These are phyloP conservation scores for Schlechtendalia chinensis DNA, from an alignment of 1,140 invertebrate genomes.

Conservation along the genomic window DNA sequence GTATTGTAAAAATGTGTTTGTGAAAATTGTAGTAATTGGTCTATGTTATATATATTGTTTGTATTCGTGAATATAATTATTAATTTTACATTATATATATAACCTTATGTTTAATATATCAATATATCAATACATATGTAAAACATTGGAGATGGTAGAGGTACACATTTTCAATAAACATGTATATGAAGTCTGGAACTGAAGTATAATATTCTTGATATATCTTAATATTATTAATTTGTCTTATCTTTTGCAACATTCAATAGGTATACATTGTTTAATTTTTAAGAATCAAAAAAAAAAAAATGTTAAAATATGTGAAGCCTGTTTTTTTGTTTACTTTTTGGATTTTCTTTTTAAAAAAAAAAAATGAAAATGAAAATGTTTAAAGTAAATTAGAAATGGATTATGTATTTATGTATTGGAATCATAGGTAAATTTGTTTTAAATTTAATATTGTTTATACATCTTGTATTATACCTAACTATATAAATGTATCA, in stretches of 20 bases:
- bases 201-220: background rate
- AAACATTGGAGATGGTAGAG: background rate
- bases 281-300: background rate
- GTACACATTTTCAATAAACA: background rate
- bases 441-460: constrained; percentile 4
- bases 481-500: no score
- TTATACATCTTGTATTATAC: constrained; percentile 19
- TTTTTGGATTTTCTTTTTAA: background rate
- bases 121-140: background rate
- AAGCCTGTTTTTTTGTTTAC: no score
- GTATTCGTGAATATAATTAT: constrained; percentile 4
- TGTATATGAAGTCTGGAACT: constrained; percentile 1
- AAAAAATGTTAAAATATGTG: no score
- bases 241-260: background rate
- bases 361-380: no score
- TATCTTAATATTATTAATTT: background rate
- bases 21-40: constrained; percentile 6
- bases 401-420: background rate
- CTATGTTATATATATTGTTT: background rate
- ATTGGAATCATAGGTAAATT: constrained; percentile 1
- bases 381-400: background rate
- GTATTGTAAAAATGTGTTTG: constrained; percentile 7
- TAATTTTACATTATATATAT: background rate
- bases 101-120: no score
- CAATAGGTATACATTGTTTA: background rate